phyloP scores from a whole-genome alignment of 2,888 invertebrate species.

The Liposcelis brunnea region DNA sequence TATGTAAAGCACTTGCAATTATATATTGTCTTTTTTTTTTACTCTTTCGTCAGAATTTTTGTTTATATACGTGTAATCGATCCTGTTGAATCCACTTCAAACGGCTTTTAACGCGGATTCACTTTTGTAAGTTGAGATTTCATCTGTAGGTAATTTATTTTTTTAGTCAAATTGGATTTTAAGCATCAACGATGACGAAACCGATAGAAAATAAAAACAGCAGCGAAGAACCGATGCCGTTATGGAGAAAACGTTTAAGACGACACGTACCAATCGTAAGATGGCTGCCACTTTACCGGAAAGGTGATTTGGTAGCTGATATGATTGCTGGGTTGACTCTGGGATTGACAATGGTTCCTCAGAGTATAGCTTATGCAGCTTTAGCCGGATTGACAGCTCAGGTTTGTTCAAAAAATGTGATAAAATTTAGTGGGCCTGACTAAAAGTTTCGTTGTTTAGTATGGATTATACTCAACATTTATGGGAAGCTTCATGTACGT shows the following conservation, averaged over 20 bases:
- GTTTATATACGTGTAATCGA: too few relatives aligned
- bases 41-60: too few relatives aligned
- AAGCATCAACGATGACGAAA: background rate
- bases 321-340: conserved; percentile 76
- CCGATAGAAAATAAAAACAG: background rate
- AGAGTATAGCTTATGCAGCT: conserved; percentile 80
- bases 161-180: background rate
- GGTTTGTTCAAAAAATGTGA: conserved; percentile 23
- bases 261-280: conserved; percentile 31
- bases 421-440: conserved; percentile 1
- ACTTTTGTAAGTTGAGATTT: background rate
- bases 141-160: background rate
- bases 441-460: conserved; percentile 29
- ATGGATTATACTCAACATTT: conserved; percentile 84
- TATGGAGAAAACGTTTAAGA: conserved; percentile 5
- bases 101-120: too few relatives aligned
- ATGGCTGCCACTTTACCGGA: conserved; percentile 51
- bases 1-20: too few relatives aligned
- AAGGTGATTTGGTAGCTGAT: conserved; percentile 54
- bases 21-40: too few relatives aligned
- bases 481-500: conserved; percentile 77
- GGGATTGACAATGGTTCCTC: conserved; percentile 82
- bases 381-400: conserved; percentile 71
- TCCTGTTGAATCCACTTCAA: too few relatives aligned
- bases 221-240: background rate